Percentiles rank a stretch among this genome's conserved stretches.
Conservation (phyloP, 2,113 vertebrate species). For the Ornithorhynchus anatinus region DNA sequence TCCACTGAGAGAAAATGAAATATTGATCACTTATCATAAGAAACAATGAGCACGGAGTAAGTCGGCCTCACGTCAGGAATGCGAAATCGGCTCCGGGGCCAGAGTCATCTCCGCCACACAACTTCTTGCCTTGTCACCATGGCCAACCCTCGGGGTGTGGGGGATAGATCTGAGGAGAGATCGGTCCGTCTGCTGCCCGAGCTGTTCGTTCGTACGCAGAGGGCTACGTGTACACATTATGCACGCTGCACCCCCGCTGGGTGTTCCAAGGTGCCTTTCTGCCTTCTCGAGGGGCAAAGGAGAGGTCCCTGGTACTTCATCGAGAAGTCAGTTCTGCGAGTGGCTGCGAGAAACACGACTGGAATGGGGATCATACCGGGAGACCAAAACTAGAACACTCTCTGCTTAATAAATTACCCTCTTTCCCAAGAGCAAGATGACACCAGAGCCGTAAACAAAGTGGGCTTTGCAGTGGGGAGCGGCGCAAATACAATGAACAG, state of each 20-base stretch:
- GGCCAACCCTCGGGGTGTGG: too few relatives aligned
- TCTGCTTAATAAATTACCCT: not conserved
- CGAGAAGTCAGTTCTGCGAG: not conserved
- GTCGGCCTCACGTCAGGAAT: constrained; percentile 56
- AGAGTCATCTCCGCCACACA: too few relatives aligned
- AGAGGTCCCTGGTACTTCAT: not conserved
- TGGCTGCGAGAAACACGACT: not conserved
- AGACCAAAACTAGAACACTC: not conserved
- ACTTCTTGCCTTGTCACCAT: too few relatives aligned
- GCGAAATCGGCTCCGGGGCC: constrained; percentile 54
- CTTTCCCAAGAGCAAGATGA: constrained; percentile 11
- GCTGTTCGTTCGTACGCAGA: too few relatives aligned
- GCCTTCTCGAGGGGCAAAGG: not conserved
- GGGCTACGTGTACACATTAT: too few relatives aligned
- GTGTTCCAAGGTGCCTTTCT: not conserved
- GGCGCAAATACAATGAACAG: constrained; percentile 7
- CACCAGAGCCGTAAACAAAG: constrained; percentile 8
- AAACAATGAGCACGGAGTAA: constrained; percentile 79
- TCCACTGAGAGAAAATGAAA: constrained; percentile 87
- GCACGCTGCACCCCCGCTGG: too few relatives aligned
- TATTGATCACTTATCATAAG: constrained; percentile 89
- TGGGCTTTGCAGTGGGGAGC: not conserved
- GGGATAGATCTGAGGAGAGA: too few relatives aligned
- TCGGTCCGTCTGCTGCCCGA: too few relatives aligned
- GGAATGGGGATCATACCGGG: not conserved